Conservation (phyloP, 37 sponge, comb jelly and placozoan genomes). For the Halisarca cf. caerulea region DNA sequence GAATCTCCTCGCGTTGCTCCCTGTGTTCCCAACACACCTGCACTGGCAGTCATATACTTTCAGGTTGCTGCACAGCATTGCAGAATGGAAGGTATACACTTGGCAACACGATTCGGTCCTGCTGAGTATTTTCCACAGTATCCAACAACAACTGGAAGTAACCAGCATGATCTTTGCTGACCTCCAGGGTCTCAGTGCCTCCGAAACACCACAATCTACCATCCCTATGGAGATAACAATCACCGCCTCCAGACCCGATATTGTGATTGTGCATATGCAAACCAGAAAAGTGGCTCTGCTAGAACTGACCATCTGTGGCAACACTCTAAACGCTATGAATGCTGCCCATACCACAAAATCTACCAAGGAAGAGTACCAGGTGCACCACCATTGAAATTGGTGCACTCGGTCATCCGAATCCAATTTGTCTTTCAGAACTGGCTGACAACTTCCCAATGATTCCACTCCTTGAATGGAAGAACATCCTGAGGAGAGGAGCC, state of each 20-base stretch:
- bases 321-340: not conserved
- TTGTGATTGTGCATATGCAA: not conserved
- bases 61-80: conserved; percentile 1
- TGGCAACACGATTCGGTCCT: conserved; percentile 30
- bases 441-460: no score
- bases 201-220: no score
- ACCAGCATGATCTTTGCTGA: not conserved
- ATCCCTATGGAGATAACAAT: not conserved
- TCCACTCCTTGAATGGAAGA: no score
- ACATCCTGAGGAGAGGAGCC: no score
- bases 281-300: not conserved
- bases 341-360: not conserved
- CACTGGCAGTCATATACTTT: conserved; percentile 19
- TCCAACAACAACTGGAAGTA: not conserved
- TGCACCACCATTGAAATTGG: no score
- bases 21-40: not conserved
- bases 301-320: not conserved
- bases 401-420: no score
- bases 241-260: not conserved
- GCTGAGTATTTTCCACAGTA: not conserved
- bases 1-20: not conserved
- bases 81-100: conserved; percentile 25
- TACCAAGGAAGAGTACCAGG: not conserved
- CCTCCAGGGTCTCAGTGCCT: no score
- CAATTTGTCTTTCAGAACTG: no score